Conservation (phyloP, 1,140 invertebrate genomes). For the Caerostris extrusa region DNA sequence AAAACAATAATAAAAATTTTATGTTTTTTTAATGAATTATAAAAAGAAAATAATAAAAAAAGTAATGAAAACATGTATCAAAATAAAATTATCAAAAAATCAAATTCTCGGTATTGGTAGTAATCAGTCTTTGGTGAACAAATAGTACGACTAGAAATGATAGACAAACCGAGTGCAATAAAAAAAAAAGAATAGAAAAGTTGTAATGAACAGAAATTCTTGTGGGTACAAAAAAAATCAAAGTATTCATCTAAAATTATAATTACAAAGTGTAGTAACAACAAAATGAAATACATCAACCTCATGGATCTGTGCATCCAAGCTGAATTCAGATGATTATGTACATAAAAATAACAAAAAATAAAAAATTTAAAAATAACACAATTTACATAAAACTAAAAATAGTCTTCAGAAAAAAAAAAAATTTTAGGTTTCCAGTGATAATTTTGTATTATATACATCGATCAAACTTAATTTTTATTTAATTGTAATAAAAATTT, state of each 20-base stretch:
- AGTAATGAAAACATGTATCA: not conserved
- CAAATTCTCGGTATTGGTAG: conserved; percentile 49
- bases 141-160: conserved; percentile 70
- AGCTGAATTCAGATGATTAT: conserved; percentile 4
- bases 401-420: not conserved
- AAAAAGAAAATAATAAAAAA: not conserved
- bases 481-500: not conserved
- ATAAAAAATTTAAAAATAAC: not conserved
- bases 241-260: not conserved
- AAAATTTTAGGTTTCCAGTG: not conserved
- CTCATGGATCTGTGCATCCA: not conserved
- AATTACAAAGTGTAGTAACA: not conserved
- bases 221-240: not conserved
- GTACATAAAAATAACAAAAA: conserved; percentile 10
- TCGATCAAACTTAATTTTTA: not conserved
- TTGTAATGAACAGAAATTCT: not conserved
- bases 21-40: not conserved
- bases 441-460: not conserved
- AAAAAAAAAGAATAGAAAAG: conserved; percentile 12
- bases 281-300: not conserved
- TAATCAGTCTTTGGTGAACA: conserved; percentile 70
- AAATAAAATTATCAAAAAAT: not conserved
- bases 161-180: conserved; percentile 66
- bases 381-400: not conserved
- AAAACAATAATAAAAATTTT: not conserved